A percentile compares a stretch with the other conserved stretches of the same genome.
Evolutionary conservation across 2,888 invertebrate genomes (phyloP).

Genomic region (Fissipunctia ypsillon): DNA sequence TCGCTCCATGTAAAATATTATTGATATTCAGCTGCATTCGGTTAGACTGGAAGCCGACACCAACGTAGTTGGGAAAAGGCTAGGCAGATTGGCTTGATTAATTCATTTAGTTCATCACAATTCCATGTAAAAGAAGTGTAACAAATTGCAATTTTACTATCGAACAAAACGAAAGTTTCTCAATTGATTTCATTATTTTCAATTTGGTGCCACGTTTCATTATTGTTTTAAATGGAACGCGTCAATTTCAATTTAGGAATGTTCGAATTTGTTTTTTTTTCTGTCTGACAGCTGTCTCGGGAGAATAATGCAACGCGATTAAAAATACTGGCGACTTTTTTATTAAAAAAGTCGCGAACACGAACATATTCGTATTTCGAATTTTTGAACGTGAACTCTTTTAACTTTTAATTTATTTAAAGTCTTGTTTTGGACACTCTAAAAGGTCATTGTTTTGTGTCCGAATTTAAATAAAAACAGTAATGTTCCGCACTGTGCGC

Average conservation of each 20-base stretch:
- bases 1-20: too few relatives aligned
- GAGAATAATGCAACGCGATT: conserved; percentile 74
- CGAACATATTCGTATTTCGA: conserved; percentile 38
- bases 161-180: conserved; percentile 71
- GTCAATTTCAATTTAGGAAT: conserved; percentile 88
- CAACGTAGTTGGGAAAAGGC: too few relatives aligned
- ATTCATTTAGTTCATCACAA: conserved; percentile 4
- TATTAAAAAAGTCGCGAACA: conserved; percentile 44
- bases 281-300: conserved; percentile 78
- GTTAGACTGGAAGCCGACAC: too few relatives aligned
- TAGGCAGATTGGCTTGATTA: not conserved
- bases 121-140: conserved; percentile 41
- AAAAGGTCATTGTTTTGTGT: conserved; percentile 70
- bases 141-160: conserved; percentile 69
- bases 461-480: conserved; percentile 88
- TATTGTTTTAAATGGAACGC: conserved; percentile 89
- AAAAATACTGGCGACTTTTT: conserved; percentile 67
- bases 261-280: conserved; percentile 75
- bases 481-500: conserved; percentile 87
- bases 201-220: conserved; percentile 81
- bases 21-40: too few relatives aligned
- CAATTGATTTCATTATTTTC: conserved; percentile 87
- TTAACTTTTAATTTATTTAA: conserved; percentile 41
- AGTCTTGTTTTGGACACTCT: conserved; percentile 48
- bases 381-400: conserved; percentile 40